phyloP scores from a whole-genome alignment of 2,797 vertebrate genomes.

The Eidolon dupreanum region DNA sequence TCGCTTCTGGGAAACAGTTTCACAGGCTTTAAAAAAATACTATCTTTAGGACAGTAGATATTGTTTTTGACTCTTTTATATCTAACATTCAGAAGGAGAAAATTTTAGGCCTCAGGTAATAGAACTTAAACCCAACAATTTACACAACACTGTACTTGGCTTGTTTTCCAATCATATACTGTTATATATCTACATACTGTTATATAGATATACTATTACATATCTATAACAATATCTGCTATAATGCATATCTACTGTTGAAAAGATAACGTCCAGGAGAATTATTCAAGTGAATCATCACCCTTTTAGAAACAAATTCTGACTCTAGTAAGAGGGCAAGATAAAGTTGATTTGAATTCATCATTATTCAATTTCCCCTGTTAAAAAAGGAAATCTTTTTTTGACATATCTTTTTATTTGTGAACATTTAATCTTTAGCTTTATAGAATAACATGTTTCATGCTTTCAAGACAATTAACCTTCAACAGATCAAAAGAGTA shows the following conservation, averaged over 20 bases:
- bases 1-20: background rate
- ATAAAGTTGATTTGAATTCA: slow-evolving; percentile 1
- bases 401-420: background rate
- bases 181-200: background rate
- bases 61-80: background rate
- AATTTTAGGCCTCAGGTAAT: background rate
- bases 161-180: background rate
- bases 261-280: slow-evolving; percentile 37
- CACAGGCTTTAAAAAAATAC: background rate
- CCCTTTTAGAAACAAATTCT: slow-evolving; percentile 1
- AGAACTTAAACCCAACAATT: background rate
- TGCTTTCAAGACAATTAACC: background rate
- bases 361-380: background rate
- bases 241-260: background rate
- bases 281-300: background rate
- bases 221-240: background rate
- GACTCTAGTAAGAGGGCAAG: background rate
- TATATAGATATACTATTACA: background rate
- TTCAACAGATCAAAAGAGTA: background rate
- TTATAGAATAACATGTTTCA: background rate
- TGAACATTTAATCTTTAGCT: background rate
- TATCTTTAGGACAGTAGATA: background rate
- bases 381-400: background rate
- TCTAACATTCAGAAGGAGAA: background rate
- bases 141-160: background rate